Conservation (phyloP, 2,113 vertebrate genomes). For the Lophotis ruficrista region DNA sequence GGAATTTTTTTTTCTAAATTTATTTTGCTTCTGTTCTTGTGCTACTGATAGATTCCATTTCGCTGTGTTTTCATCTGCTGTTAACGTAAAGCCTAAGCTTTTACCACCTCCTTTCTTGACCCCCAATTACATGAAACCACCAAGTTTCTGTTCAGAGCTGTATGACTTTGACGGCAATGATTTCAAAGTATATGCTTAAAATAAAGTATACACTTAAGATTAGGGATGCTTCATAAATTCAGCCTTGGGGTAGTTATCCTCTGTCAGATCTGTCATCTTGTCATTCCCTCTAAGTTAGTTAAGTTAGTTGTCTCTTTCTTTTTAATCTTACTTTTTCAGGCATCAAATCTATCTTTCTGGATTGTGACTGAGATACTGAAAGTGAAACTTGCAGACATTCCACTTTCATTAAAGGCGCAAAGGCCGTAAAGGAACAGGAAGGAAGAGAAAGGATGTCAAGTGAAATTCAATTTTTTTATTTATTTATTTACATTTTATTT, state of each 20-base stretch:
- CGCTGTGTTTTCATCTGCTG: background rate
- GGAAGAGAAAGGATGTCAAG: too few species aligned
- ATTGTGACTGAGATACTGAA: background rate
- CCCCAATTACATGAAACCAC: background rate
- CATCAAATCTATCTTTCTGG: background rate
- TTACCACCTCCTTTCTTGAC: background rate
- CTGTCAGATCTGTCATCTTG: background rate
- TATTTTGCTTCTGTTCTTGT: background rate
- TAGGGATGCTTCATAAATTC: background rate
- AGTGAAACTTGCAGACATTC: background rate
- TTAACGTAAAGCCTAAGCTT: background rate
- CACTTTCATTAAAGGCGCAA: too few species aligned
- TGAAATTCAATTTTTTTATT: background rate
- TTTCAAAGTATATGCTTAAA: background rate
- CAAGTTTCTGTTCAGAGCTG: background rate
- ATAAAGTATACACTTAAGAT: background rate
- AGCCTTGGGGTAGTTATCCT: background rate
- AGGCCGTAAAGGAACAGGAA: too few species aligned
- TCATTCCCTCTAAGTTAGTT: background rate
- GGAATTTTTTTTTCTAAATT: background rate
- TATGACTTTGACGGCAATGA: background rate
- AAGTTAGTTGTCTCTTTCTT: background rate
- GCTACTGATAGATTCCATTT: background rate
- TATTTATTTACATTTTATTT: background rate
- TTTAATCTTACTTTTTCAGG: background rate